phyloP scores from a whole-genome alignment of 2,113 vertebrate species.

The Pica pica region DNA sequence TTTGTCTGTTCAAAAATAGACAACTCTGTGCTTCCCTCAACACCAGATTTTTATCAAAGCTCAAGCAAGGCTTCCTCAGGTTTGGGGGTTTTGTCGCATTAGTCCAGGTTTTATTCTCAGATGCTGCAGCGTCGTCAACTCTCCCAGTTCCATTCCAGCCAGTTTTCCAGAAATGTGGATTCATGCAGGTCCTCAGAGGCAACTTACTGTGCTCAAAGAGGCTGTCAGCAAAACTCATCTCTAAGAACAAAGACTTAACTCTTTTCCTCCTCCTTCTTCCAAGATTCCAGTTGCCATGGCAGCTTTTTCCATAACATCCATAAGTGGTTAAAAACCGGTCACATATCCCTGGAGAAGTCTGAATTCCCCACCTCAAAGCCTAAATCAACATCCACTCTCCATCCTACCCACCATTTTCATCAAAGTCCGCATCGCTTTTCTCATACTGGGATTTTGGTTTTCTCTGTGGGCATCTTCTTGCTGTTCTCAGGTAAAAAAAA shows the following conservation, averaged over 20 bases:
- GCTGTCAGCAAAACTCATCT: background rate
- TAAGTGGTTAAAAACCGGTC: background rate
- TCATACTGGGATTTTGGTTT: background rate
- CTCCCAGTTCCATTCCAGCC: background rate
- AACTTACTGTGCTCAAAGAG: background rate
- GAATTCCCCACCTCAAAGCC: background rate
- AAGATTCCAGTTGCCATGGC: background rate
- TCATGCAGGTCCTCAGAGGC: background rate
- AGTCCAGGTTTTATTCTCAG: background rate
- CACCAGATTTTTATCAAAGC: background rate
- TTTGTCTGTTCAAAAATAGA: background rate
- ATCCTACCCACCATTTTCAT: background rate
- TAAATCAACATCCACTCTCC: background rate
- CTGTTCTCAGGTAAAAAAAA: background rate
- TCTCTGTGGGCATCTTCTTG: background rate
- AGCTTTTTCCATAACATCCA: background rate
- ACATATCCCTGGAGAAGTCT: background rate
- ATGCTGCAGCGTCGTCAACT: fast-evolving
- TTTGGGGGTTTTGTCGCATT: background rate
- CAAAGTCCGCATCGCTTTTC: fast-evolving
- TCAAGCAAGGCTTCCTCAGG: background rate
- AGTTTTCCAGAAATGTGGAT: background rate
- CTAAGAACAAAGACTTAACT: background rate
- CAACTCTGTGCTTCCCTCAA: background rate
- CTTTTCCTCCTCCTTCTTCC: background rate